These are phyloP conservation scores for Protosalanx chinensis DNA, from an alignment of 2,797 vertebrate species.

Conservation along the genomic window DNA sequence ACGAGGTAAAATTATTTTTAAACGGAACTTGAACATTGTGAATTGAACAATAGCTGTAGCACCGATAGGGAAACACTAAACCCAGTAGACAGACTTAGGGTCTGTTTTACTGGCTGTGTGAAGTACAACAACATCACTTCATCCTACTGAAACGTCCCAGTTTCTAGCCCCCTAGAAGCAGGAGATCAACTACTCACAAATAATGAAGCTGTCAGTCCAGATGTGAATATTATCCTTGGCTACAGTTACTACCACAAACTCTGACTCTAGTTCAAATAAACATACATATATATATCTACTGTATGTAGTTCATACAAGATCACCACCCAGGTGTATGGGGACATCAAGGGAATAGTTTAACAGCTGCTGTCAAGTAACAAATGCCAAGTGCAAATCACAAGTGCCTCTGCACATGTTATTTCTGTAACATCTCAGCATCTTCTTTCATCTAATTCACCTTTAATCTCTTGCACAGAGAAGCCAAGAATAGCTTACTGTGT, in stretches of 20 bases:
- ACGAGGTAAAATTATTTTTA: not conserved
- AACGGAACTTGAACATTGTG: not conserved
- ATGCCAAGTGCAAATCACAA: not conserved
- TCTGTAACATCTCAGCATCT: not conserved
- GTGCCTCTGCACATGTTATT: not conserved
- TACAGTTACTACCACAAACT: not conserved
- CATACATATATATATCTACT: not conserved
- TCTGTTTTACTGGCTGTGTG: not conserved
- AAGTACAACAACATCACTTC: not conserved
- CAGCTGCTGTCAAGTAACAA: not conserved
- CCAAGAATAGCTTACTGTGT: constrained; percentile 3
- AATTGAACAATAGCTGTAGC: not conserved
- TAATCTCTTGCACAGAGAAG: not conserved
- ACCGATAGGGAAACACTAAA: not conserved
- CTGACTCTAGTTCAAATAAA: not conserved
- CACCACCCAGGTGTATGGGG: not conserved
- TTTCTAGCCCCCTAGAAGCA: not conserved
- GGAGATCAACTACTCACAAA: not conserved
- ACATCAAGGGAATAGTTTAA: not conserved
- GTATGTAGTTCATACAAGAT: not conserved
- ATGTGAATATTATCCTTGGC: not conserved
- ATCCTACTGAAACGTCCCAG: not conserved
- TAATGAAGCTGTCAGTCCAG: not conserved
- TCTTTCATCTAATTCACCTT: not conserved
- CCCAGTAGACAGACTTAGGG: not conserved